Evolutionary conservation across 1,140 invertebrate genomes (phyloP).

Genomic region (Melanaphis sacchari): DNA sequence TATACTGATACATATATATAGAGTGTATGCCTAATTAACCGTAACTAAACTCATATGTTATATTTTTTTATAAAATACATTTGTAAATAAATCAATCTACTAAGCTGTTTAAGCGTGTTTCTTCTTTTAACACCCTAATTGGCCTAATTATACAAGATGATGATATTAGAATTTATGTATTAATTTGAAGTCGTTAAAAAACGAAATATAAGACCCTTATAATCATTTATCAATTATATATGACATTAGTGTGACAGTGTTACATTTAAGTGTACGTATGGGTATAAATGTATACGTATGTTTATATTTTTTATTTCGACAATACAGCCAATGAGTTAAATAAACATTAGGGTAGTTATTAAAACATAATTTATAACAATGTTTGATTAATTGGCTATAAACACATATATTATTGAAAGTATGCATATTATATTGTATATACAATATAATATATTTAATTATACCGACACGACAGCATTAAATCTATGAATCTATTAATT

Average conservation of each 20-base stretch:
- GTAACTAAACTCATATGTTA: background rate
- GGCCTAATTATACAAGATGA: background rate
- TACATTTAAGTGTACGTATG: background rate
- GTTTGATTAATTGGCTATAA: background rate
- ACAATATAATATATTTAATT: background rate
- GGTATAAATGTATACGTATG: background rate
- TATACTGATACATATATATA: too few relatives aligned
- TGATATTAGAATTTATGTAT: background rate
- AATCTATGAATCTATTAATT: background rate
- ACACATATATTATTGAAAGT: background rate
- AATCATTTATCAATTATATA: background rate
- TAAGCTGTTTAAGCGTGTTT: background rate
- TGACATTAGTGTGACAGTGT: background rate
- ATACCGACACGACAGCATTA: background rate
- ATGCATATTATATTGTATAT: background rate
- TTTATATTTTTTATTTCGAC: background rate
- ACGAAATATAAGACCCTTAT: background rate
- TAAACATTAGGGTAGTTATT: background rate
- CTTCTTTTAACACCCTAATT: background rate
- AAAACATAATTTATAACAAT: background rate
- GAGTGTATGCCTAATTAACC: background rate
- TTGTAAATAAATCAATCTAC: background rate
- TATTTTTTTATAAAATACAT: background rate
- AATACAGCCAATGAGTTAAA: background rate
- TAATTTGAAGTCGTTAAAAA: background rate